A percentile compares a stretch with the other conserved stretches of the same genome.
phyloP scores from a whole-genome alignment of 2,797 vertebrate species.

The Zalophus californianus region DNA sequence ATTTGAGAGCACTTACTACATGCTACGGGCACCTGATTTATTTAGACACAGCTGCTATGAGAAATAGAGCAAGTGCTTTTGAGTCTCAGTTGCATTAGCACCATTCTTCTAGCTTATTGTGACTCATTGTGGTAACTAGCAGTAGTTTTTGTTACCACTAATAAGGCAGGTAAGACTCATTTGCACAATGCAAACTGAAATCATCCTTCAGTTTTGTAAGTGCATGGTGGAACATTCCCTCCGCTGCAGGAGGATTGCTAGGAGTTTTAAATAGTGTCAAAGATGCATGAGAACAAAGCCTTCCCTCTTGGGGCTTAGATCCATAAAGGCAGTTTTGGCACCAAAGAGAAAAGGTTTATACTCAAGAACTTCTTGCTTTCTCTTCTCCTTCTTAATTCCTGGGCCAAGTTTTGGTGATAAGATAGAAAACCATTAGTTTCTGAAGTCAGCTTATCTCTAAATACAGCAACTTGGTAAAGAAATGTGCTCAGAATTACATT shows the following conservation, averaged over 20 bases:
- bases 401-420: constrained; percentile 26
- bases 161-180: neutral
- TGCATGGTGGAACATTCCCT: neutral
- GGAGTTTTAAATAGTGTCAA: neutral
- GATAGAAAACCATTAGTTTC: constrained; percentile 15
- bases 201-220: neutral
- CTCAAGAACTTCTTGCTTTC: constrained; percentile 23
- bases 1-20: neutral
- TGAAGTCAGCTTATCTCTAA: constrained; percentile 56
- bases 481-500: constrained; percentile 13
- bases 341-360: constrained; percentile 40
- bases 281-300: constrained; percentile 11
- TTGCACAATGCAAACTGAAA: neutral
- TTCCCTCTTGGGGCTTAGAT: neutral
- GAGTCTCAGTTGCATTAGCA: neutral
- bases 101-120: neutral
- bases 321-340: constrained; percentile 38
- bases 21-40: neutral
- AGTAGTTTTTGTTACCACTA: neutral
- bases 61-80: neutral
- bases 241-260: neutral
- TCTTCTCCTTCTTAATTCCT: constrained; percentile 51
- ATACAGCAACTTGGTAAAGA: constrained; percentile 22
- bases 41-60: neutral
- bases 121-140: neutral